These are phyloP conservation scores for Cettia cetti DNA, from an alignment of 2,113 vertebrate genomes.

Conservation along the genomic window DNA sequence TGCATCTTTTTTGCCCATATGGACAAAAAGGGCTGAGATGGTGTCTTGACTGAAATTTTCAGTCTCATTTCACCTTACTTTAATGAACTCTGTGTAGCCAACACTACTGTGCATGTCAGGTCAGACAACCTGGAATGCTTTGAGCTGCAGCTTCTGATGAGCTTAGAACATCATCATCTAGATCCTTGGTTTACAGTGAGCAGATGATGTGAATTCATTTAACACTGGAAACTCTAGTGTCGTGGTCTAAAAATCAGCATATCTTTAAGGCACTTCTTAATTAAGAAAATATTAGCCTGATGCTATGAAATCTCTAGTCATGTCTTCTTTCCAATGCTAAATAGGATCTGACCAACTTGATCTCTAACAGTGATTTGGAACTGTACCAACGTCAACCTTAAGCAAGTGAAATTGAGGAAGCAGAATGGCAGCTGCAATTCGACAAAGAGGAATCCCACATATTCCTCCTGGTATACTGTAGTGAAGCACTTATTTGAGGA, in stretches of 20 bases:
- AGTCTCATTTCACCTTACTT: not conserved
- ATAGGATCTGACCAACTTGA: not conserved
- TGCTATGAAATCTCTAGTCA: not conserved
- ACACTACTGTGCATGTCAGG: not conserved
- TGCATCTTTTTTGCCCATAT: not conserved
- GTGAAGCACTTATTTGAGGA: not conserved
- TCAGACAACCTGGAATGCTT: not conserved
- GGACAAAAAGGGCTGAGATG: not conserved
- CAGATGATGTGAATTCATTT: not conserved
- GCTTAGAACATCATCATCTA: not conserved
- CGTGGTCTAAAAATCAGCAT: not conserved
- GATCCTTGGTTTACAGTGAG: not conserved
- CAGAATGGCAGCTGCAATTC: not conserved
- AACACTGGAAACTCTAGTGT: not conserved
- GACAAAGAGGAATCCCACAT: not conserved
- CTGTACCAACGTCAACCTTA: not conserved
- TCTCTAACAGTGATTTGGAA: not conserved
- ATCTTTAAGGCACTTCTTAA: not conserved
- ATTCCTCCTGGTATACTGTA: not conserved
- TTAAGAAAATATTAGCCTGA: not conserved
- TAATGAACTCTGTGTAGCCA: not conserved
- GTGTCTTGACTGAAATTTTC: not conserved
- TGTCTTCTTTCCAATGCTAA: not conserved
- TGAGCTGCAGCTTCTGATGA: not conserved
- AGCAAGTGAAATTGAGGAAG: not conserved